These are phyloP conservation scores for Parapsyche elsis DNA, from an alignment of 1,140 invertebrate genomes.

Conservation along the genomic window DNA sequence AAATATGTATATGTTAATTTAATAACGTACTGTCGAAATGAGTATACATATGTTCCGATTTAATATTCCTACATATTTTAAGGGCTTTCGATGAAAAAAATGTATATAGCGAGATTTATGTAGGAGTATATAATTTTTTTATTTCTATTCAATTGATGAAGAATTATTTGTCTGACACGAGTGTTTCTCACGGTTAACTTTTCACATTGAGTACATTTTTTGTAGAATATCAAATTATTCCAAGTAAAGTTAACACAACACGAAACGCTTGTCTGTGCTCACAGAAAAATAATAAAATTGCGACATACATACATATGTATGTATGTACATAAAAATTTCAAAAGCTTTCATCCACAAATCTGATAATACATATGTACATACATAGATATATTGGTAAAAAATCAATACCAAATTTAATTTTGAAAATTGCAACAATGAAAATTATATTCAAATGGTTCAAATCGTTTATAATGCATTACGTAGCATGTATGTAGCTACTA, in stretches of 20 bases:
- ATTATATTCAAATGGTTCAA: too few species aligned
- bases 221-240: conserved; percentile 51
- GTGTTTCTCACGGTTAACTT: conserved; percentile 54
- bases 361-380: too few species aligned
- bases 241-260: conserved; percentile 28
- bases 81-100: not conserved
- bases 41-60: too few species aligned
- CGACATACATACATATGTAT: not conserved
- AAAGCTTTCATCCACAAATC: too few species aligned
- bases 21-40: not conserved
- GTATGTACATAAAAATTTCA: too few species aligned
- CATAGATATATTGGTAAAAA: too few species aligned
- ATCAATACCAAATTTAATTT: too few species aligned
- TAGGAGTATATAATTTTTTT: not conserved
- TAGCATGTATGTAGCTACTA: too few species aligned
- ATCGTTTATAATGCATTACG: too few species aligned
- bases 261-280: conserved; percentile 11
- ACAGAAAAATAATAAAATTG: not conserved
- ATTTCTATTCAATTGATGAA: not conserved
- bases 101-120: not conserved
- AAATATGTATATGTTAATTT: not conserved
- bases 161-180: conserved; percentile 16
- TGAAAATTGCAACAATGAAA: too few species aligned
- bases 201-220: conserved; percentile 50
- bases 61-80: too few species aligned